These are phyloP conservation scores for Drosophila seclusa DNA, from an alignment of 2,888 invertebrate genomes.

Conservation along the genomic window DNA sequence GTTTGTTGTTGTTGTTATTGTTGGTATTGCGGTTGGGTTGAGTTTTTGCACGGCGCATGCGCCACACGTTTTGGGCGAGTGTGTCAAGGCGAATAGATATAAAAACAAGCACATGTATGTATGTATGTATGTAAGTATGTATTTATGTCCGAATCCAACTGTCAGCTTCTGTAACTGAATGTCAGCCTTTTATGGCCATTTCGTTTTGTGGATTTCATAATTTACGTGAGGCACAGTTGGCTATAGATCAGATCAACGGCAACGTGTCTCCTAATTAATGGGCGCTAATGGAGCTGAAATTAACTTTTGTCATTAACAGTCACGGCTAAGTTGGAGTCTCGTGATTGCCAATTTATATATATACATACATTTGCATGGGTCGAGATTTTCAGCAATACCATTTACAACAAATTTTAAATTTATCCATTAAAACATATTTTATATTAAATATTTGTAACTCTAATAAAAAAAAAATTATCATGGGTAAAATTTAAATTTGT, in stretches of 20 bases:
- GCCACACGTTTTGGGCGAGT: conserved; percentile 79
- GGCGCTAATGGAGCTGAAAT: conserved; percentile 64
- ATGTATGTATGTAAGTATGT: neutral
- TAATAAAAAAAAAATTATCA: neutral
- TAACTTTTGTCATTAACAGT: conserved; percentile 49
- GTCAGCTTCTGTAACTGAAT: conserved; percentile 23
- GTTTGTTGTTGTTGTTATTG: conserved; percentile 34
- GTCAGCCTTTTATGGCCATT: conserved; percentile 69
- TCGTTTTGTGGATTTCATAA: conserved; percentile 59
- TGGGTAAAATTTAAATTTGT: neutral
- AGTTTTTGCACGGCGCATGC: conserved; percentile 70
- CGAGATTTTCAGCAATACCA: neutral
- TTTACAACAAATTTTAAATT: neutral
- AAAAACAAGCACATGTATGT: neutral
- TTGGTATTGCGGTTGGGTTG: conserved; percentile 33
- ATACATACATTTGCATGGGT: neutral
- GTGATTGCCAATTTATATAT: conserved; percentile 21
- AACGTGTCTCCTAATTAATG: conserved; percentile 58
- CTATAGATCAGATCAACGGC: conserved; percentile 9
- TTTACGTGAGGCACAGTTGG: conserved; percentile 30
- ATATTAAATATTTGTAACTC: neutral
- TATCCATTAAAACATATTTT: neutral
- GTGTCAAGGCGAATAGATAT: conserved; percentile 62
- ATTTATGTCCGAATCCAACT: conserved; percentile 39
- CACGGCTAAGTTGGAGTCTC: conserved; percentile 20